A percentile compares a stretch with the other conserved stretches of the same genome.
These are phyloP conservation scores for Urocyon cinereoargenteus DNA, from an alignment of 2,797 vertebrate species.

Conservation along the genomic window DNA sequence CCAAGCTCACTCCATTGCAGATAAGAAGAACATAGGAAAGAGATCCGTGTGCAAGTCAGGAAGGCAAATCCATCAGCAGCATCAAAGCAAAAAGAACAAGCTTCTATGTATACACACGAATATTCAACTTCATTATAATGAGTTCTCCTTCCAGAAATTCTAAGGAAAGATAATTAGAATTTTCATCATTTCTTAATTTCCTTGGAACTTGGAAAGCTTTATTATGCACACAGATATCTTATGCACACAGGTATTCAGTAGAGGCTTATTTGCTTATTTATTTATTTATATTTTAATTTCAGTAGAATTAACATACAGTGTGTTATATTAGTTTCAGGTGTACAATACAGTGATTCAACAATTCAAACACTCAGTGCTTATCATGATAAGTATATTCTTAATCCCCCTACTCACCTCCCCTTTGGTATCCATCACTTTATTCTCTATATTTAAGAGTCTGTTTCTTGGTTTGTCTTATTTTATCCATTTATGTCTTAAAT, in stretches of 20 bases:
- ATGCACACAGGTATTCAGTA: not conserved
- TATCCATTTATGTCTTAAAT: not conserved
- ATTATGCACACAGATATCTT: not conserved
- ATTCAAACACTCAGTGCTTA: not conserved
- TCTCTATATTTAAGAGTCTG: not conserved
- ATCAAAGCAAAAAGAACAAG: not conserved
- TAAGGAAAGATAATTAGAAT: constrained; percentile 4
- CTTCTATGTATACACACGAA: not conserved
- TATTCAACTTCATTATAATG: not conserved
- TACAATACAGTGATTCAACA: not conserved
- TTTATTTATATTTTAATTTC: not conserved
- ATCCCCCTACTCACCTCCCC: not conserved
- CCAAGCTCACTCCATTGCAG: not conserved
- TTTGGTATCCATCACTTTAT: not conserved
- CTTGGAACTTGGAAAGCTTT: not conserved
- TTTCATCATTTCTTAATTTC: not conserved
- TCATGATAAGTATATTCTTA: not conserved
- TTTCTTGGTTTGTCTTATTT: not conserved
- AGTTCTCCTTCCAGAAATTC: not conserved
- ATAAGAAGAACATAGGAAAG: not conserved
- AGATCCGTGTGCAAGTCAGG: not conserved
- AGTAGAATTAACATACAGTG: not conserved
- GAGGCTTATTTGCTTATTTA: not conserved
- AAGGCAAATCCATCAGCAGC: not conserved
- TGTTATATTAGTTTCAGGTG: not conserved